phyloP scores from a whole-genome alignment of 2,797 vertebrate genomes.

The Bucorvus abyssinicus region DNA sequence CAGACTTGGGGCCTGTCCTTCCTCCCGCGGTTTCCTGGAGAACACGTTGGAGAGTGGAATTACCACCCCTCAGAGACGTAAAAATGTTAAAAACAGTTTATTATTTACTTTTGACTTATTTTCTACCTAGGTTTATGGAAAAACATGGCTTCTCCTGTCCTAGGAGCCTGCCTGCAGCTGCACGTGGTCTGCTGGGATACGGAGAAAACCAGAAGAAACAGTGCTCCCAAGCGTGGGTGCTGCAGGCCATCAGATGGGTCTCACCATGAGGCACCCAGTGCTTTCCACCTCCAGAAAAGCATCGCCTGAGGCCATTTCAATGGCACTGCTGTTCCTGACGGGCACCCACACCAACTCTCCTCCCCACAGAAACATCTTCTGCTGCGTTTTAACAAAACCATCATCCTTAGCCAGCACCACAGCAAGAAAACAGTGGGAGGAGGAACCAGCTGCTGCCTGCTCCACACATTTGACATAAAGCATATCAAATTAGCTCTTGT shows the following conservation, averaged over 20 bases:
- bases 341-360: neutral
- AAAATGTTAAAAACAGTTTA: neutral
- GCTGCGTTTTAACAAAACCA: neutral
- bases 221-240: neutral
- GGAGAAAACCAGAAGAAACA: neutral
- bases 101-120: neutral
- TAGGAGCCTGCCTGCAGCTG: neutral
- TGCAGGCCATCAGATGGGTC: neutral
- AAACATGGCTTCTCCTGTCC: neutral
- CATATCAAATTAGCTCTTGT: neutral
- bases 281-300: neutral
- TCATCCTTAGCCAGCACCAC: neutral
- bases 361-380: neutral
- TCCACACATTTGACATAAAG: neutral
- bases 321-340: neutral
- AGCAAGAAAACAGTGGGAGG: neutral
- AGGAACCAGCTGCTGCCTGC: neutral
- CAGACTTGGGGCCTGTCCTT: neutral
- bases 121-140: neutral
- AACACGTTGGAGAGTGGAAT: fast-evolving
- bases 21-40: neutral
- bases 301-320: neutral
- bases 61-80: neutral
- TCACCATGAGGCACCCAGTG: neutral
- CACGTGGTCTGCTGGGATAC: neutral